Evolutionary conservation across 2,113 vertebrate genomes (phyloP), one percentile per base, ranked within the genome.

Genomic region (Petrocephalus microphthalmus): DNA sequence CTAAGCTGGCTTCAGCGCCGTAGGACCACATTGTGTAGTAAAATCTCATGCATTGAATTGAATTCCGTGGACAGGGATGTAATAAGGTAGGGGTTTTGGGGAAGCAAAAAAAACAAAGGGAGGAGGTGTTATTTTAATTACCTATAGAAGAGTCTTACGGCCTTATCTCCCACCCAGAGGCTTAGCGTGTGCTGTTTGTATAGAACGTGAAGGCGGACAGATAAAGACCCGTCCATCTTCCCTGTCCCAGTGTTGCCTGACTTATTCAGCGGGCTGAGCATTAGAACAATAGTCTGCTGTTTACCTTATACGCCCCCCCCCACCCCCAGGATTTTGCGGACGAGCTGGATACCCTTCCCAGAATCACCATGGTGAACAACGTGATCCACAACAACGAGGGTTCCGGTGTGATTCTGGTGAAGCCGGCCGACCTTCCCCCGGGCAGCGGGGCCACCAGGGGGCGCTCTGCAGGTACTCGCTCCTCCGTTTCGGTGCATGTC

Each of bases 341-440:
- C 89, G 95, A 97, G 78, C 92, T 96, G 89, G 96, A 96, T 29
- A 95, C 94, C 33, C 93, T 95, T 88, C 97, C 98, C 0, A 95
- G 95, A 90, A 97, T 99, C 93, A 97, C 95, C 86, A 96, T 99
- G 97, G 94, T 96, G 89, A 98, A 97, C 91, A 99, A 99, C 5
- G 86, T 97, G 17, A 97, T 99, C 90, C 97, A 99, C 92, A 99
- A 99, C 90, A 99, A 99, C 8, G 97, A 98, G 92, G 97, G 97
- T 47, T 99, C 97, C 5, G 98, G 96, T 0, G 96, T 99, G 71
- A 96, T 98, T 90, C 91, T 99, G 88, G 97, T 99, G 91, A 98
- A 97, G 90, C 96, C 97, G 56, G 89, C 89, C 0, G 87, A 93
- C 6, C 89, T 90, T 29, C 92, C 91, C 19, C 93, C 94, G 29